phyloP scores from a whole-genome alignment of 2,113 vertebrate genomes.

The Lipotes vexillifer region DNA sequence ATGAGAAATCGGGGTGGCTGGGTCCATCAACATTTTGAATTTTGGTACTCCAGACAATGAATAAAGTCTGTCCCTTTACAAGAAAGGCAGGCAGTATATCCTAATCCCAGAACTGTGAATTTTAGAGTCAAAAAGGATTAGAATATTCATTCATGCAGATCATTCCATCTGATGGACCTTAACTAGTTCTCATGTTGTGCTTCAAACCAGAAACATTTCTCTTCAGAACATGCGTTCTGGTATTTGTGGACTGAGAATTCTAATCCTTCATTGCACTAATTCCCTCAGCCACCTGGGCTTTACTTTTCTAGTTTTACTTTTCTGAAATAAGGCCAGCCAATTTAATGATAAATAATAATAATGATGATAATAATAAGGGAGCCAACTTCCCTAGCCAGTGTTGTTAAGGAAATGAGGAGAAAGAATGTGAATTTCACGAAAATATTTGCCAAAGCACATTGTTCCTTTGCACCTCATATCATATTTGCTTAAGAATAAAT shows the following conservation, averaged over 20 bases:
- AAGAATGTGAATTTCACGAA: background rate
- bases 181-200: background rate
- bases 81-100: background rate
- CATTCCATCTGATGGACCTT: background rate
- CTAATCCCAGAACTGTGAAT: background rate
- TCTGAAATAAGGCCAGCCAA: background rate
- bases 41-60: background rate
- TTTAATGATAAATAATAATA: background rate
- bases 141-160: background rate
- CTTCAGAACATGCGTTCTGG: background rate
- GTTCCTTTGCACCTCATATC: background rate
- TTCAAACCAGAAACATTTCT: constrained; percentile 1
- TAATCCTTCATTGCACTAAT: background rate
- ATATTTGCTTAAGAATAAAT: constrained; percentile 28
- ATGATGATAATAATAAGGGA: background rate
- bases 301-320: background rate
- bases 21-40: constrained; percentile 4
- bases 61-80: background rate
- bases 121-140: background rate
- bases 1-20: background rate
- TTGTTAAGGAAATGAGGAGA: background rate
- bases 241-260: constrained; percentile 13
- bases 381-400: background rate
- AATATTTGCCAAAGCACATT: background rate
- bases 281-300: background rate